Conservation (phyloP, 1,140 invertebrate genomes). For the Drosophila sp. region DNA sequence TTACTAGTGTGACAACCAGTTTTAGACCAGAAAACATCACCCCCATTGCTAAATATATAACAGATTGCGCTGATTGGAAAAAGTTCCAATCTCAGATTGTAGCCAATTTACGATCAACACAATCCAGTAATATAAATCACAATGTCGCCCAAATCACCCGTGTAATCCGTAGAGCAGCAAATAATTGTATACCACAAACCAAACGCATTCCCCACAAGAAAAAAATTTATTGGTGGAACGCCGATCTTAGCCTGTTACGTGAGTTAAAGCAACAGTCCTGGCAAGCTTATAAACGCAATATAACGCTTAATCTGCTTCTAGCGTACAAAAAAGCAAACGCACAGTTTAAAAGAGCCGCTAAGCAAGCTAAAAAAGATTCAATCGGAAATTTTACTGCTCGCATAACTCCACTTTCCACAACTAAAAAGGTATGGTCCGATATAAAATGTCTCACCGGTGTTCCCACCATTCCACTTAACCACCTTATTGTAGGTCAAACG, state of each 20-base stretch:
- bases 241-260: no score
- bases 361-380: neutral
- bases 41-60: constrained; percentile 6
- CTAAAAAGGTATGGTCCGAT: constrained; percentile 23
- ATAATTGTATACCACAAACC: neutral
- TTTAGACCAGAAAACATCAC: neutral
- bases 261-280: no score
- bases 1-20: neutral
- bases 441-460: constrained; percentile 23
- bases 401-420: neutral
- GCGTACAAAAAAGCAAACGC: neutral
- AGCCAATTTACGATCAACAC: neutral
- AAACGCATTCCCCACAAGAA: neutral
- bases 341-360: neutral
- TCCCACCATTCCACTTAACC: neutral
- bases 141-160: neutral
- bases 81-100: constrained; percentile 1
- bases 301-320: neutral
- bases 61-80: neutral
- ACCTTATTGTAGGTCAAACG: neutral
- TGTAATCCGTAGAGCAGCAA: neutral
- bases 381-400: constrained; percentile 1
- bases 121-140: neutral
- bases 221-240: neutral
- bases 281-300: neutral